Percentiles rank a stretch among this genome's conserved stretches.
phyloP scores from a whole-genome alignment of 2,113 vertebrate genomes.

The Myiozetetes cayanensis region DNA sequence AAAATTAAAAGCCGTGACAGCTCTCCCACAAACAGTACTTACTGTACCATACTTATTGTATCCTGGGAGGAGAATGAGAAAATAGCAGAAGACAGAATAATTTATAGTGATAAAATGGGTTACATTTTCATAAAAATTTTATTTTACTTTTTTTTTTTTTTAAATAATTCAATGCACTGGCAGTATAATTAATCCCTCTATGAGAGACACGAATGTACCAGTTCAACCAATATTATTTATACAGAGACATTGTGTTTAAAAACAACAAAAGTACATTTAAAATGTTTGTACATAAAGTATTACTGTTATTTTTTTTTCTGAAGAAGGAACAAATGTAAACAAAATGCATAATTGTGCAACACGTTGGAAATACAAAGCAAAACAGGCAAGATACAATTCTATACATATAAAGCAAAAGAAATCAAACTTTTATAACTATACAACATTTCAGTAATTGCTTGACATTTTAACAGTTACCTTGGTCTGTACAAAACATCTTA shows the following conservation, averaged over 20 bases:
- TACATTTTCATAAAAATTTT: slow-evolving; percentile 83
- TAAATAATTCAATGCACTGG: slow-evolving; percentile 83
- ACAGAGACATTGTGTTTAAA: slow-evolving; percentile 93
- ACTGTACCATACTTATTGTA: background rate
- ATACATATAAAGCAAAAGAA: slow-evolving; percentile 81
- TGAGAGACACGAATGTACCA: slow-evolving; percentile 78
- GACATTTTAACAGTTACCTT: slow-evolving; percentile 80
- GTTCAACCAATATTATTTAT: slow-evolving; percentile 91
- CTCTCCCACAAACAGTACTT: slow-evolving; percentile 45
- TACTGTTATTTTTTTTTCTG: slow-evolving; percentile 82
- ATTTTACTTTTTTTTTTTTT: slow-evolving; percentile 79
- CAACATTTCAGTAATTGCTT: slow-evolving; percentile 80
- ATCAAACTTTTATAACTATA: slow-evolving; percentile 78
- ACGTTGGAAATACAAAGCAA: slow-evolving; percentile 86
- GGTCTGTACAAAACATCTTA: slow-evolving; percentile 81
- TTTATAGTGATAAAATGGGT: slow-evolving; percentile 63
- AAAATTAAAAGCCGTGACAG: slow-evolving; percentile 53
- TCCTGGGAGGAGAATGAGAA: slow-evolving; percentile 35
- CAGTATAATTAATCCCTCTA: slow-evolving; percentile 81
- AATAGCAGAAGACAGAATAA: slow-evolving; percentile 48
- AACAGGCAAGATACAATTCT: slow-evolving; percentile 83
- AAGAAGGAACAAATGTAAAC: slow-evolving; percentile 89
- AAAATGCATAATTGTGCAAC: slow-evolving; percentile 86
- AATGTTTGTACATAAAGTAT: slow-evolving; percentile 91
- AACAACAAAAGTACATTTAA: slow-evolving; percentile 92